Evolutionary conservation across 2,888 invertebrate species (phyloP), one percentile per base, ranked within the genome.

Genomic region (Piscicola geometra): DNA sequence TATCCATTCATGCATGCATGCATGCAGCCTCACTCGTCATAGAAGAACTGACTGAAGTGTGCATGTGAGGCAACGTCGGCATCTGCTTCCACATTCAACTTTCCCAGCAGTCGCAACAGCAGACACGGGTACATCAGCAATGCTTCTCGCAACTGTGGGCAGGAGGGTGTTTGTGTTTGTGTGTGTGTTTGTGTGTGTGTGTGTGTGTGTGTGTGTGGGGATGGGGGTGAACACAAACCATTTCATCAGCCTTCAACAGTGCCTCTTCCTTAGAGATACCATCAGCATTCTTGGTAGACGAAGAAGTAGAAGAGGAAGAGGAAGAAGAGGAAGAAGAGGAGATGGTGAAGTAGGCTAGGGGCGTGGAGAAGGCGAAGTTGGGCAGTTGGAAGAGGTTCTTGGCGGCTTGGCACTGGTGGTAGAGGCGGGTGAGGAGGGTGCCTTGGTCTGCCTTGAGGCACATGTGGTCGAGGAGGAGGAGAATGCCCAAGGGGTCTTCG

Each of bases 281-380:
- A 15, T 41, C 41, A 15, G 15, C 5, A 41, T 5, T 9, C 41
- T 15, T 41, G 41, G 41, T 9, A 41, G 41, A 9, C 41, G 5
- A 5, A 41, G 41, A 41, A 78, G 36, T 79, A 72, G 9, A 50
- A 36, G 21, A 81, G 80, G 67, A 79, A 77, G 25, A 56, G 60
- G 21, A 25, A 56, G 60, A 56, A 18, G 60, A 56, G n/a, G n/a
- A 18, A 15, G 21, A 18, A 5, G 5, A 15, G 25, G 60, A 56
- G 21, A 56, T 25, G 36, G 82, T 82, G 78, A 81, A 85, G 79
- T 82, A 81, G 2, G 85, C 92, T 79, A 93, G 86, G 0, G 93
- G 91, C 77, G 91, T 87, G 0, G 93, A 92, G 84, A 90, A 93
- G 0, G 91, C 91, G 88, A 93, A 91, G 84, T 93, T 94, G n/a